phyloP scores from a whole-genome alignment of 2,797 vertebrate species.

The Choloepus didactylus region DNA sequence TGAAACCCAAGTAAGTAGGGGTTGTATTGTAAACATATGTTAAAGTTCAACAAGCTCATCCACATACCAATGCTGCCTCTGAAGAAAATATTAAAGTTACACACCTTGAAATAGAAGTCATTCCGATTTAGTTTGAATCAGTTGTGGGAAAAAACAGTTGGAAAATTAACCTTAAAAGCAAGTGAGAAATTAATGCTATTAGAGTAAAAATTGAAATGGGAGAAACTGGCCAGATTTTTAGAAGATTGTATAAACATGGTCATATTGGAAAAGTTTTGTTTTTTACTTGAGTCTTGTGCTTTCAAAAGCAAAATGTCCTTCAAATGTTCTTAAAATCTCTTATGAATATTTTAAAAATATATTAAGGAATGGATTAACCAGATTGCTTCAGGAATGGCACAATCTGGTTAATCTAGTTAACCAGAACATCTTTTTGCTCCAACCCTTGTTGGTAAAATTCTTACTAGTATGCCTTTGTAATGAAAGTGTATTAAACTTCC shows the following conservation, averaged over 20 bases:
- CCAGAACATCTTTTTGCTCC: background rate
- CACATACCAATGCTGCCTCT: constrained; percentile 69
- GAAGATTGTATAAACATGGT: constrained; percentile 1
- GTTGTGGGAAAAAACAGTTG: constrained; percentile 38
- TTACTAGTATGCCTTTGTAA: constrained; percentile 10
- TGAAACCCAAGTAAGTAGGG: constrained; percentile 59
- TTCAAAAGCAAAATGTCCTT: constrained; percentile 58
- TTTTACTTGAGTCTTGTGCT: constrained; percentile 7
- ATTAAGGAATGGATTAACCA: constrained; percentile 44
- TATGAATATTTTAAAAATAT: constrained; percentile 49
- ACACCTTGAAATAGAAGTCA: constrained; percentile 43
- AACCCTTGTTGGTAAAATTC: background rate
- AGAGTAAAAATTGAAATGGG: constrained; percentile 53
- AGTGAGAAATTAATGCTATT: constrained; percentile 45
- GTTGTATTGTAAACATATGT: constrained; percentile 32
- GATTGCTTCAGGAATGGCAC: constrained; percentile 10
- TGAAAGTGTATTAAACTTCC: background rate
- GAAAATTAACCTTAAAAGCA: constrained; percentile 69
- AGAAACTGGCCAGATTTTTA: constrained; percentile 52
- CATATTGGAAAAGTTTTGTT: background rate
- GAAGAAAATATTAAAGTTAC: constrained; percentile 72
- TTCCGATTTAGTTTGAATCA: constrained; percentile 7
- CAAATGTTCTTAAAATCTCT: constrained; percentile 30
- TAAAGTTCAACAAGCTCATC: constrained; percentile 61
- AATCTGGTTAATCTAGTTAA: constrained; percentile 40